These are phyloP conservation scores for Idaea straminata DNA, from an alignment of 2,888 invertebrate genomes.

Conservation along the genomic window DNA sequence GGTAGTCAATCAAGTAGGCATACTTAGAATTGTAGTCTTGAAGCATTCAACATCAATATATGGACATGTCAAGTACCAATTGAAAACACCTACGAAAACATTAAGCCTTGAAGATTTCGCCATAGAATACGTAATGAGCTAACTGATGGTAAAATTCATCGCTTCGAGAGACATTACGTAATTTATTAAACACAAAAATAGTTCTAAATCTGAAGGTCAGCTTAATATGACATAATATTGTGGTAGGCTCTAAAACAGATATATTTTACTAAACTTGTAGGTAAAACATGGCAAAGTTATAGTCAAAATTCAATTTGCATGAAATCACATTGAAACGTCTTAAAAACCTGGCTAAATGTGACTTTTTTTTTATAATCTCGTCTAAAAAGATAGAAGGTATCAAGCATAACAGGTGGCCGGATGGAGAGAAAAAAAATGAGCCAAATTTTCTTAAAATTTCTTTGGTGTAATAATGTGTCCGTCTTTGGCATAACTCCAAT, in stretches of 20 bases:
- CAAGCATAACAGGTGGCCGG: conserved; percentile 52
- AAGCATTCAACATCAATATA: not conserved
- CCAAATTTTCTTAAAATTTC: conserved; percentile 63
- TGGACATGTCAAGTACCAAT: not conserved
- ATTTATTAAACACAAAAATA: conserved; percentile 9
- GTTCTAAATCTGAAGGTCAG: conserved; percentile 13
- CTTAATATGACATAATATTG: conserved; percentile 26
- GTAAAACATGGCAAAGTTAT: no score
- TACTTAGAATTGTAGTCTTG: no score
- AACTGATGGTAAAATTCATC: conserved; percentile 15
- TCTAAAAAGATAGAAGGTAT: no score
- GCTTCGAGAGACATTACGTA: conserved; percentile 18
- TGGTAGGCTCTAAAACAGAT: not conserved
- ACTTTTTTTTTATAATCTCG: no score
- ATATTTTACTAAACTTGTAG: no score
- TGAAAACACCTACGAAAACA: not conserved
- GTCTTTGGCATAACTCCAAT: conserved; percentile 68
- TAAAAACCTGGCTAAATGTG: no score
- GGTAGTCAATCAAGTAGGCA: not conserved
- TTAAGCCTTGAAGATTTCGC: conserved; percentile 15
- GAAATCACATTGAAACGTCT: no score
- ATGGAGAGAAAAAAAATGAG: conserved; percentile 62
- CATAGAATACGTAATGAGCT: conserved; percentile 16
- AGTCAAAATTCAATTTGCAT: no score
- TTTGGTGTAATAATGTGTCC: conserved; percentile 50